Evolutionary conservation across 1,140 invertebrate genomes (phyloP).

Genomic region (Sinonovacula constricta): DNA sequence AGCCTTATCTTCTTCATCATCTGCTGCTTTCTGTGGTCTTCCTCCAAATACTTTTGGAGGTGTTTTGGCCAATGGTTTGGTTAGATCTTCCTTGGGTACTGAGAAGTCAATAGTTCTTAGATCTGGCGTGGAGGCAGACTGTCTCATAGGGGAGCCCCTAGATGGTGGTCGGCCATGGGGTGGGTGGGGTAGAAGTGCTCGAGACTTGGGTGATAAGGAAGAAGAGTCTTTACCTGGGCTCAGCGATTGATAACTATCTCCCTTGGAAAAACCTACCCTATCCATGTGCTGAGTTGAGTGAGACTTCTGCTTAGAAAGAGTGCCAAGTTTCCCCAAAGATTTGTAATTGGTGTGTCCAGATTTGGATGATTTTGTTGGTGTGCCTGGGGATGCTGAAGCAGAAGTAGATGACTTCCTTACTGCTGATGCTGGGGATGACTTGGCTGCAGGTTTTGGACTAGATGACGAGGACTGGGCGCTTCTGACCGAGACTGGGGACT

Average conservation of each 20-base stretch:
- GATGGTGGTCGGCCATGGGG: slow-evolving; percentile 43
- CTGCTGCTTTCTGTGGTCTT: slow-evolving; percentile 22
- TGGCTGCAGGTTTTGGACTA: slow-evolving; percentile 6
- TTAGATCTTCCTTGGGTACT: slow-evolving; percentile 25
- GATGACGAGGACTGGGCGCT: not conserved
- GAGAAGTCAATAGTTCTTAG: slow-evolving; percentile 38
- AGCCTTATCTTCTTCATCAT: not conserved
- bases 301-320: slow-evolving; percentile 40
- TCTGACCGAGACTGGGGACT: not conserved
- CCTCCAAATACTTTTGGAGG: slow-evolving; percentile 36
- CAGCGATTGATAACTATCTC: not conserved
- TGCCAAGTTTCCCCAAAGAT: slow-evolving; percentile 45
- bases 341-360: slow-evolving; percentile 30
- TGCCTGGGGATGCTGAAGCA: slow-evolving; percentile 21
- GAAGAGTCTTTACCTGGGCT: slow-evolving; percentile 3
- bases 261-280: not conserved
- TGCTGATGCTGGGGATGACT: slow-evolving; percentile 15
- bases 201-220: slow-evolving; percentile 37
- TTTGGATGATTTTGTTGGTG: not conserved
- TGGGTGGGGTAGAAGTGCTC: slow-evolving; percentile 36
- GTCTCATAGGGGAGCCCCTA: slow-evolving; percentile 23
- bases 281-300: slow-evolving; percentile 46
- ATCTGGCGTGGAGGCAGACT: slow-evolving; percentile 48
- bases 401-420: slow-evolving; percentile 18
- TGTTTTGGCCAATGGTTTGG: slow-evolving; percentile 19